phyloP scores from a whole-genome alignment of 2,113 vertebrate genomes.

The Bos javanicus region DNA sequence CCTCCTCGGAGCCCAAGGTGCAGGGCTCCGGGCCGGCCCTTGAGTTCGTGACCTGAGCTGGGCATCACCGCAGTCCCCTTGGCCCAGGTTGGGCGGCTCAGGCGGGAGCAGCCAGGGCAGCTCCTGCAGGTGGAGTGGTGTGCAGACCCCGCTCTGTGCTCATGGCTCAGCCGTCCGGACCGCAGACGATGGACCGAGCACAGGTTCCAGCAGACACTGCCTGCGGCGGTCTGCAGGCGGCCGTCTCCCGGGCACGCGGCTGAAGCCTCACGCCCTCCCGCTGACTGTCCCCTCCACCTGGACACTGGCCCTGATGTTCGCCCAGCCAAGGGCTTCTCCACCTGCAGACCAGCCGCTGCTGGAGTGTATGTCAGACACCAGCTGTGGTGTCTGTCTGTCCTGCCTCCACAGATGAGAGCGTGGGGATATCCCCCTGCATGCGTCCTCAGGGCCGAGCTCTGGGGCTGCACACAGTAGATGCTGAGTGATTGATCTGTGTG shows the following conservation, averaged over 20 bases:
- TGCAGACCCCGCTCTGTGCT: neutral
- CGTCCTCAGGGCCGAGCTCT: neutral
- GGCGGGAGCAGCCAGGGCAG: neutral
- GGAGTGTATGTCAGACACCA: accelerated
- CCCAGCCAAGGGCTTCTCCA: accelerated
- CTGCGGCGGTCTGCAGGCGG: accelerated
- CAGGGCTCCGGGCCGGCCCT: accelerated
- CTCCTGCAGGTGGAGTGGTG: accelerated
- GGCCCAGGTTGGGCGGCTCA: neutral
- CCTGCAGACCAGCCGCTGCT: accelerated
- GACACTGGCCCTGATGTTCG: accelerated
- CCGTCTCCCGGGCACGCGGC: accelerated
- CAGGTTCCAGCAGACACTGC: accelerated
- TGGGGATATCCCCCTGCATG: accelerated
- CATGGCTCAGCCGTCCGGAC: accelerated
- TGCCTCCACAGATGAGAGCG: accelerated
- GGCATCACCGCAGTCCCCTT: accelerated
- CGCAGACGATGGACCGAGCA: accelerated
- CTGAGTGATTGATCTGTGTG: accelerated
- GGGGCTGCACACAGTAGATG: accelerated
- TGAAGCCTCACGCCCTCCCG: accelerated
- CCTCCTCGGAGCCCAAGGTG: accelerated
- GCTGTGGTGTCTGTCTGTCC: neutral
- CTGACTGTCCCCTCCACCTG: neutral
- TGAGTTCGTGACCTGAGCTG: accelerated